A percentile compares a stretch with the other conserved stretches of the same genome.
phyloP scores from a whole-genome alignment of 2,797 vertebrate genomes.

The Synaphobranchus kaupii region DNA sequence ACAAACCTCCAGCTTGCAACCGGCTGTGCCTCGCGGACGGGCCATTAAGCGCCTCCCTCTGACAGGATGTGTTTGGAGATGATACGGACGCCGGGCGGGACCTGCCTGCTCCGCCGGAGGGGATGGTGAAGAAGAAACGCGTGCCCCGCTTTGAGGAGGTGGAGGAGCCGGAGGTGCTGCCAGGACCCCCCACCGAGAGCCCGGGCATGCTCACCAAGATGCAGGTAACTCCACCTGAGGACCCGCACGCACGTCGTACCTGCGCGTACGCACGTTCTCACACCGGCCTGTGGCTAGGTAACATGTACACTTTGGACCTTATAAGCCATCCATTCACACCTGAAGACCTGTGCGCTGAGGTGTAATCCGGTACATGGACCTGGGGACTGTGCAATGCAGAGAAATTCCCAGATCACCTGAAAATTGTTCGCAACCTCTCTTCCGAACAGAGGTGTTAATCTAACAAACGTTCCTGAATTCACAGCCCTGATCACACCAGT shows the following conservation, averaged over 20 bases:
- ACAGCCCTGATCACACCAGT: too few relatives aligned
- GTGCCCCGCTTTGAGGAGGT: constrained; percentile 93
- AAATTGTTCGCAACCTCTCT: too few relatives aligned
- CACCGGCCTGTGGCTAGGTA: not conserved
- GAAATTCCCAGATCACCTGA: too few relatives aligned
- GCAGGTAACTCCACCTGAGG: constrained; percentile 74
- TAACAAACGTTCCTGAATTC: too few relatives aligned
- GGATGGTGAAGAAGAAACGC: constrained; percentile 82
- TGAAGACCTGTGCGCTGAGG: too few relatives aligned
- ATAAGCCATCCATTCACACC: too few relatives aligned
- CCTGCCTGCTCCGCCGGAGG: constrained; percentile 48
- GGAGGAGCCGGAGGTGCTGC: constrained; percentile 90
- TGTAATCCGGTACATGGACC: too few relatives aligned
- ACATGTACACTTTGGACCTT: not conserved
- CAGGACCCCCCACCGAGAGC: constrained; percentile 86
- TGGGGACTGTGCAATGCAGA: too few relatives aligned
- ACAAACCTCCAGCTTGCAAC: not conserved
- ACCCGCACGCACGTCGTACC: not conserved
- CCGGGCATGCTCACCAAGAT: constrained; percentile 97
- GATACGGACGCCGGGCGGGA: constrained; percentile 81
- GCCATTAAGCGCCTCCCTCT: not conserved
- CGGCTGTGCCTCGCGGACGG: not conserved
- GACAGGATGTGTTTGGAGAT: constrained; percentile 95
- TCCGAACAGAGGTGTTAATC: too few relatives aligned
- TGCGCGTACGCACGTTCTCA: not conserved